Evolutionary conservation across 2,888 invertebrate genomes (phyloP), one percentile per base, ranked within the genome.

Genomic region (Phanerotoma sp.): DNA sequence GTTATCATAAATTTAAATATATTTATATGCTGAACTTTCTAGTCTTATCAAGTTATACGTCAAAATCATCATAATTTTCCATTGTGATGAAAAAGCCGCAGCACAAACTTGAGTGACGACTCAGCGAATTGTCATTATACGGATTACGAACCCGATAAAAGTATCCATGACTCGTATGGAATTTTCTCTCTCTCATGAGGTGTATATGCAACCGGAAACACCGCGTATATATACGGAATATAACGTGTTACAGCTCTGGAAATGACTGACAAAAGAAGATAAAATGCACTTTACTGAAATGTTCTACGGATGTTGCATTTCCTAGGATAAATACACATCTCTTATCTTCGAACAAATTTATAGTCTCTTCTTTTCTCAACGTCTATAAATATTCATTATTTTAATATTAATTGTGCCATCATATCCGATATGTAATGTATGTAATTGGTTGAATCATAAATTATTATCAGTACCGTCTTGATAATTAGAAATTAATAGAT

Each of bases 81-180:
- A 40, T 40, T 1, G 7, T 21, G 21, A 21, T 20, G 18, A 21
- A 9, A 22, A 6, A 25, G 9, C 25, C 9, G 9, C 25, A 25
- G 3, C 13, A 22, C 21, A n/a, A 41, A 9, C n/a, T 18, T 38
- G 18, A 38, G 16, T 32, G 33, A 33, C 33, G 30, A 45, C 21
- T 18, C 30, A 15, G 15, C 11, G 33, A 16, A 35, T 13, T 35
- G 33, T 33, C 35, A 33, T 33, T 33, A 25, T 21, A 10, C 18
- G 13, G 16, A 47, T 47, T 35, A 28, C 28, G 32, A 52, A 21
- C 41, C 46, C n/a, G 52, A 52, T 52, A 52, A 52, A 40, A 21
- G 21, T 42, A 25, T 46, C 52, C 45, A 52, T 53, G 53, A 47
- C 52, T 52, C 48, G 48, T 20, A 20, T 18, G 22, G 40, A 48